Evolutionary conservation across 2,888 invertebrate genomes (phyloP).

Genomic region (Tetranychus truncatus): DNA sequence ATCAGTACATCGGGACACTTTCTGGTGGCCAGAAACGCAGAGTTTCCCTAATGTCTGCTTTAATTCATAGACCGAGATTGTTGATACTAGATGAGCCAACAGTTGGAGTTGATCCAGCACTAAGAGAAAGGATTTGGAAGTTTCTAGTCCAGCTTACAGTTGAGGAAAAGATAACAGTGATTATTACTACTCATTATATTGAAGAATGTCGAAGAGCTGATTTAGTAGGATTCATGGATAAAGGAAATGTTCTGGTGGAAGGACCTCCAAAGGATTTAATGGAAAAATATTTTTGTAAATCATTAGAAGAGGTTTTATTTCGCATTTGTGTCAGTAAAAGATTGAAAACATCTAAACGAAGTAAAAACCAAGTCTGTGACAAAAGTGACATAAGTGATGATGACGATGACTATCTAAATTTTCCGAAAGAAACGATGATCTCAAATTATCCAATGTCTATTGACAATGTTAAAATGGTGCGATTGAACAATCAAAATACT

Average conservation of each 20-base stretch:
- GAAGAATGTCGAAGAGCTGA: constrained; percentile 7
- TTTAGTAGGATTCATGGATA: constrained; percentile 8
- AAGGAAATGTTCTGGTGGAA: constrained; percentile 7
- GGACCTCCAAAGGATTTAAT: constrained; percentile 4
- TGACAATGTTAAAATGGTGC: not conserved
- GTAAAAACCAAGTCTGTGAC: not conserved
- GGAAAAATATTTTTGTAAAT: not conserved
- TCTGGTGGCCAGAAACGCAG: constrained; percentile 21
- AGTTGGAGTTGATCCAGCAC: constrained; percentile 19
- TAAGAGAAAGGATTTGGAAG: constrained; percentile 20
- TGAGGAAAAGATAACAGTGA: constrained; percentile 13
- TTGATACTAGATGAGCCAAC: constrained; percentile 19
- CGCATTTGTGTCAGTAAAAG: constrained; percentile 2
- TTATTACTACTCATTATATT: constrained; percentile 15
- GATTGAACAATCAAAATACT: not conserved
- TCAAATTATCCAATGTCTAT: not conserved
- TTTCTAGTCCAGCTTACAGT: not conserved
- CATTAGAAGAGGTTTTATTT: constrained; percentile 7
- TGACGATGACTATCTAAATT: not conserved
- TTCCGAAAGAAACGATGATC: not conserved
- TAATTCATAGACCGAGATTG: constrained; percentile 19
- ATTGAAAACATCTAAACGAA: not conserved
- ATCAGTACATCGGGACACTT: constrained; percentile 5
- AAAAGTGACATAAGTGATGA: not conserved
- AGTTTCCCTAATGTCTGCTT: constrained; percentile 16